Evolutionary conservation across 2,113 vertebrate species (phyloP), one percentile per base, ranked within the genome.

Genomic region (Bagarius yarrelli): DNA sequence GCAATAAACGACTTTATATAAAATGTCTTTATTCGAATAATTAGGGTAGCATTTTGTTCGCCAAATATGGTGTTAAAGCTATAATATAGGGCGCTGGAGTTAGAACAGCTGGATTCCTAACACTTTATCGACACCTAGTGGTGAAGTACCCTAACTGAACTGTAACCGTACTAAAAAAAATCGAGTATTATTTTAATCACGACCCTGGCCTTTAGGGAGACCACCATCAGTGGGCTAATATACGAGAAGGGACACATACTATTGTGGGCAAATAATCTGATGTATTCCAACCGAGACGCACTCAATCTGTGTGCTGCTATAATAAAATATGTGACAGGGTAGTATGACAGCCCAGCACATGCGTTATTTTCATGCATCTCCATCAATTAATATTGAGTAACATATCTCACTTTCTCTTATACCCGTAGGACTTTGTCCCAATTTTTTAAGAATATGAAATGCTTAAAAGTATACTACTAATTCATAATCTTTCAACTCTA

Each of bases 51-150:
- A 70, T 18, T 2, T 6, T 40, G 19, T 25, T 36, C 23, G 13
- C 5, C 16, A 52, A 25, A 30, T 52, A 52, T 52, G 36, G 40
- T 47, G 36, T 15, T 25, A 18, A 52, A 13, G 25, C n/a, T 50
- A 27, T 69, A 15, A 14, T 47, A 15, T 53, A 70, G 69, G 30
- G 16, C 8, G 1, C 30, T 32, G 19, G 32, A 12, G 14, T 70
- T 11, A 25, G 67, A 71, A 3, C 25, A 2, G 16, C 19, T 19
- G 11, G 9, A 53, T 47, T 72, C 25, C 8, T 19, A 71, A 44
- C 44, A 27, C 69, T 19, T 19, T 71, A 21, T 11, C 69, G 69
- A 30, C 69, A 52, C 69, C 69, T 72, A 30, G 69, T 30, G 69
- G 47, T 53, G 47, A 72, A 21, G 13, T 14, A 70, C 36, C 23